These are phyloP conservation scores for Nysson spinosus DNA, from an alignment of 2,888 invertebrate species.

Conservation along the genomic window DNA sequence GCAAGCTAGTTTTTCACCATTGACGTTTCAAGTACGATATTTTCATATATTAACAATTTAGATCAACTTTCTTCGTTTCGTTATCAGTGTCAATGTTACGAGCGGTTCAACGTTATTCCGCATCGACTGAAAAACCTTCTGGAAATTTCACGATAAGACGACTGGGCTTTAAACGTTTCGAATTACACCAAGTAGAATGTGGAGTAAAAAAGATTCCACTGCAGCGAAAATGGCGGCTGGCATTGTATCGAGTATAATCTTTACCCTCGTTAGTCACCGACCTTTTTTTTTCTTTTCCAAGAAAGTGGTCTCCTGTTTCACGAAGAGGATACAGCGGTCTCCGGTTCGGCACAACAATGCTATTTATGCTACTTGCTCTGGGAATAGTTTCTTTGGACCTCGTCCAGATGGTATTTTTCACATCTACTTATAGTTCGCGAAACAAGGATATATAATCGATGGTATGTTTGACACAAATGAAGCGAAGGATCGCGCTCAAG, in stretches of 20 bases:
- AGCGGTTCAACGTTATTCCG: no score
- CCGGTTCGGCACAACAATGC: constrained; percentile 48
- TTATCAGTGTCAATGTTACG: no score
- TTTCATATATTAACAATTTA: no score
- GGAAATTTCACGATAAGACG: no score
- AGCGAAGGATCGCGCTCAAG: constrained; percentile 1
- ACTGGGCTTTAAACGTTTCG: no score
- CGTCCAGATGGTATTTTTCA: constrained; percentile 53
- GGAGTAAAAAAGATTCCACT: constrained; percentile 1
- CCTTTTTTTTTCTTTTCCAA: constrained; percentile 13
- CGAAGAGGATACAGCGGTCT: constrained; percentile 7
- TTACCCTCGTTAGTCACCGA: background rate
- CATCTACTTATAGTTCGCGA: constrained; percentile 26
- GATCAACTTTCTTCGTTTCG: no score
- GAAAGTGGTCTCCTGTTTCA: constrained; percentile 17
- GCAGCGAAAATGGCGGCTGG: background rate
- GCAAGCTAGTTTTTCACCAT: no score
- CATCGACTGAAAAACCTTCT: no score
- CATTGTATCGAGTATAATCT: background rate
- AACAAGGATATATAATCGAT: constrained; percentile 34
- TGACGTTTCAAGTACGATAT: no score
- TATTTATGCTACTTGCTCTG: constrained; percentile 56
- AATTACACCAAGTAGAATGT: no score
- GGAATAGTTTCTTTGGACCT: constrained; percentile 55
- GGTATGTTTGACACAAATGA: constrained; percentile 1